Percentiles rank a stretch among this genome's conserved stretches.
Evolutionary conservation across 2,113 vertebrate species (phyloP).

Genomic region (Mungos mungo): DNA sequence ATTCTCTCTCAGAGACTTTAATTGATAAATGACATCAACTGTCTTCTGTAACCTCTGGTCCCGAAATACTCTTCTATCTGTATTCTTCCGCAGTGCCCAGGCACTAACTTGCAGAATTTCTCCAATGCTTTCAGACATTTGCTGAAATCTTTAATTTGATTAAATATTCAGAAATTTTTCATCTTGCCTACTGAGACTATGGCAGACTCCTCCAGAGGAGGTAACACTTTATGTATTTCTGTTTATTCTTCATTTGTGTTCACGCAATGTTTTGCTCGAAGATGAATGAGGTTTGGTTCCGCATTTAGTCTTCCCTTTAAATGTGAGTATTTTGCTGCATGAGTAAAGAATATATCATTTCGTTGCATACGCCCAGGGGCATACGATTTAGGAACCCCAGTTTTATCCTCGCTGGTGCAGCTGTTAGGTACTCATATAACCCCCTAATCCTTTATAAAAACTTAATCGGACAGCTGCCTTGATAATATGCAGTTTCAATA

Average conservation of each 20-base stretch:
- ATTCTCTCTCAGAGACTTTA: background rate
- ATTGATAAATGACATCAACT: background rate
- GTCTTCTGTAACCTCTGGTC: background rate
- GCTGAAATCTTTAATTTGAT: background rate
- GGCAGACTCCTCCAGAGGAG: background rate
- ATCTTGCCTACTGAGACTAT: background rate
- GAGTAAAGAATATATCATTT: constrained; percentile 27
- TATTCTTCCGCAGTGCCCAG: background rate
- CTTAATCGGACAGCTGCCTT: constrained; percentile 74
- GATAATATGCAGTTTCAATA: constrained; percentile 69
- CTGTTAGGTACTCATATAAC: constrained; percentile 73
- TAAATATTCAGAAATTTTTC: background rate
- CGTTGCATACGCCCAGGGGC: background rate
- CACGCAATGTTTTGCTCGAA: background rate
- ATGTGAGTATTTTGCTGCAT: background rate
- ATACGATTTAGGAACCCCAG: constrained; percentile 4
- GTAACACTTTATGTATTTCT: background rate
- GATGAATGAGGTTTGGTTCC: constrained; percentile 33
- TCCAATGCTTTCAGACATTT: background rate
- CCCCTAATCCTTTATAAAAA: constrained; percentile 76
- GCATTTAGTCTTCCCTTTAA: constrained; percentile 52
- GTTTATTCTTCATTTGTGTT: background rate
- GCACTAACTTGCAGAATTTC: background rate
- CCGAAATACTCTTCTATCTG: background rate
- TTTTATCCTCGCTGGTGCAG: constrained; percentile 66